A percentile compares a stretch with the other conserved stretches of the same genome.
phyloP scores from a whole-genome alignment of 2,797 vertebrate genomes.

The Lateolabrax maculatus region DNA sequence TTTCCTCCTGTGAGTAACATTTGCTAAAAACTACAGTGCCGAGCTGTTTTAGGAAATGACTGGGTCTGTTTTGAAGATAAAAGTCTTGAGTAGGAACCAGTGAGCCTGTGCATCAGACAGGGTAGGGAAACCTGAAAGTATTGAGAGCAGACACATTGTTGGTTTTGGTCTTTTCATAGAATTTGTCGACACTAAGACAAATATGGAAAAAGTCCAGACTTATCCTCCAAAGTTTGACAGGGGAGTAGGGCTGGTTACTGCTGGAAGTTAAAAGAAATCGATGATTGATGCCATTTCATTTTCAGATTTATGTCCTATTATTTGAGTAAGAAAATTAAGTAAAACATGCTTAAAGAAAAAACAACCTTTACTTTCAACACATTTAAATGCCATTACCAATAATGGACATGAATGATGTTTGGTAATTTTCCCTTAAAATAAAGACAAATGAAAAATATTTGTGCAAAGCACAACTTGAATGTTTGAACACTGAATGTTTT shows the following conservation, averaged over 20 bases:
- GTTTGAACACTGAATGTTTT: conserved; percentile 4
- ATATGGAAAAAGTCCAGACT: not conserved
- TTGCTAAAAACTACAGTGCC: no score
- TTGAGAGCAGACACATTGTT: not conserved
- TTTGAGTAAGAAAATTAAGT: not conserved
- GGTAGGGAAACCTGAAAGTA: not conserved
- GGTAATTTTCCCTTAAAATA: not conserved
- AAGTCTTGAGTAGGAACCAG: not conserved
- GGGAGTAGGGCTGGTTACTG: not conserved
- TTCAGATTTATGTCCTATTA: not conserved
- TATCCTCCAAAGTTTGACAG: not conserved
- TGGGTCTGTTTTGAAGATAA: no score
- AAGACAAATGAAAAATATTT: not conserved
- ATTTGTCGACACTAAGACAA: not conserved
- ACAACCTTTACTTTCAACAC: not conserved
- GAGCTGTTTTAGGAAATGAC: no score
- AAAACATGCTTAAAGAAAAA: not conserved
- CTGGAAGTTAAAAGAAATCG: not conserved
- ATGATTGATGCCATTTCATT: not conserved
- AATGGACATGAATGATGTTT: not conserved
- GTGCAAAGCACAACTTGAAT: not conserved
- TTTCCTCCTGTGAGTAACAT: no score
- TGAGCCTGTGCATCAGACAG: not conserved
- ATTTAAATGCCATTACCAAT: not conserved
- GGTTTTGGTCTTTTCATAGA: not conserved